These are phyloP conservation scores for Xylota segnis DNA, from an alignment of 2,888 invertebrate species.

Conservation along the genomic window DNA sequence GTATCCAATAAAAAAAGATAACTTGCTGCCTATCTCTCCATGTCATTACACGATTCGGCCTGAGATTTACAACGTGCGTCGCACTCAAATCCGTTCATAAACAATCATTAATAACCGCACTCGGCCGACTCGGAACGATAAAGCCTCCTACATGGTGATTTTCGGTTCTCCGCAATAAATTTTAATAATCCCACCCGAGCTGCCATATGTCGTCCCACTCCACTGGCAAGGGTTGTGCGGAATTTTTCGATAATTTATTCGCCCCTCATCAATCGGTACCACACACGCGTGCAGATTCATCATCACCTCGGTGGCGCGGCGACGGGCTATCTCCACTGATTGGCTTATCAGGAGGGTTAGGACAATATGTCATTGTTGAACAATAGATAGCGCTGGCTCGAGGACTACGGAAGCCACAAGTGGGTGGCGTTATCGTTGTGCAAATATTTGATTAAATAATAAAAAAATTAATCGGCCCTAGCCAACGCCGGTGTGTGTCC, in stretches of 20 bases:
- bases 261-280: slow-evolving; percentile 55
- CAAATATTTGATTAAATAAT: slow-evolving; percentile 62
- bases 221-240: slow-evolving; percentile 30
- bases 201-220: slow-evolving; percentile 61
- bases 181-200: slow-evolving; percentile 54
- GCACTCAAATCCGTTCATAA: slow-evolving; percentile 63
- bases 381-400: slow-evolving; percentile 18
- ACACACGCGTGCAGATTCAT: slow-evolving; percentile 37
- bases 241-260: slow-evolving; percentile 39
- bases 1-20: slow-evolving; percentile 47
- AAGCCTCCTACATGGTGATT: slow-evolving; percentile 65
- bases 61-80: slow-evolving; percentile 68
- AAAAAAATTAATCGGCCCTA: slow-evolving; percentile 37
- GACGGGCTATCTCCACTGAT: slow-evolving; percentile 40
- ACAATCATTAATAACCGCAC: slow-evolving; percentile 71
- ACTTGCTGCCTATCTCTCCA: slow-evolving; percentile 50
- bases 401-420: slow-evolving; percentile 39
- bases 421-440: slow-evolving; percentile 45
- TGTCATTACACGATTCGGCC: slow-evolving; percentile 63
- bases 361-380: slow-evolving; percentile 62
- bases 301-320: too few species aligned
- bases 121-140: slow-evolving; percentile 52
- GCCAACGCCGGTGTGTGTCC: not conserved
- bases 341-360: slow-evolving; percentile 52
- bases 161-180: slow-evolving; percentile 68